Evolutionary conservation across 2,888 invertebrate species (phyloP).

Genomic region (Melanargia galathea): DNA sequence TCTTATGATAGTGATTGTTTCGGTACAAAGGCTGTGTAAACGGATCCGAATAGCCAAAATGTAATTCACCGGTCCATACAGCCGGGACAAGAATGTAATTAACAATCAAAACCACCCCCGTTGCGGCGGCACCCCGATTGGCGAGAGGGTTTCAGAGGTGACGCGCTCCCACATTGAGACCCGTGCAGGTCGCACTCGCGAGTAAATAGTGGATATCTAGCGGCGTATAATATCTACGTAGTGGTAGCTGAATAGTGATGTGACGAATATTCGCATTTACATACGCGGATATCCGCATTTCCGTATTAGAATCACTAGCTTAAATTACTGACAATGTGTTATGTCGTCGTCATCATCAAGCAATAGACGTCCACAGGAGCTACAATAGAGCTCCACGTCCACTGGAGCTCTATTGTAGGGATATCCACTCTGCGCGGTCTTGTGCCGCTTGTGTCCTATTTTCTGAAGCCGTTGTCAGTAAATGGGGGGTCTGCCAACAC

Average conservation of each 20-base stretch:
- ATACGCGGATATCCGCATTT: no score
- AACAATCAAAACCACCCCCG: constrained; percentile 59
- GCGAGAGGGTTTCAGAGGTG: constrained; percentile 47
- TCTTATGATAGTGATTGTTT: neutral
- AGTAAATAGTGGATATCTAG: constrained; percentile 52
- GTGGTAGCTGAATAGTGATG: neutral
- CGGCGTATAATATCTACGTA: constrained; percentile 44
- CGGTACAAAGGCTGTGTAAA: constrained; percentile 24
- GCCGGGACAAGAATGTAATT: constrained; percentile 73
- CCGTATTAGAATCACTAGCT: no score
- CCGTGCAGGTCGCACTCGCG: constrained; percentile 53
- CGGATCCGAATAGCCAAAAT: constrained; percentile 39
- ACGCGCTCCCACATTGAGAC: constrained; percentile 68
- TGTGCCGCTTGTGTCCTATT: no score
- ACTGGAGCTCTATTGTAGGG: no score
- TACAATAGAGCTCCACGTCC: no score
- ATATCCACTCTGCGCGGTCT: no score
- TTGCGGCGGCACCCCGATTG: constrained; percentile 46
- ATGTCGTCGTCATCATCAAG: no score
- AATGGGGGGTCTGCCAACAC: no score
- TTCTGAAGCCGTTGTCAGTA: no score
- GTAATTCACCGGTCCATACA: constrained; percentile 43
- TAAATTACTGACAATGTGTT: no score
- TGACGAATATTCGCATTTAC: neutral
- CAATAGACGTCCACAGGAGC: no score